These are phyloP conservation scores for Anhinga anhinga DNA, from an alignment of 2,113 vertebrate species.

Conservation along the genomic window DNA sequence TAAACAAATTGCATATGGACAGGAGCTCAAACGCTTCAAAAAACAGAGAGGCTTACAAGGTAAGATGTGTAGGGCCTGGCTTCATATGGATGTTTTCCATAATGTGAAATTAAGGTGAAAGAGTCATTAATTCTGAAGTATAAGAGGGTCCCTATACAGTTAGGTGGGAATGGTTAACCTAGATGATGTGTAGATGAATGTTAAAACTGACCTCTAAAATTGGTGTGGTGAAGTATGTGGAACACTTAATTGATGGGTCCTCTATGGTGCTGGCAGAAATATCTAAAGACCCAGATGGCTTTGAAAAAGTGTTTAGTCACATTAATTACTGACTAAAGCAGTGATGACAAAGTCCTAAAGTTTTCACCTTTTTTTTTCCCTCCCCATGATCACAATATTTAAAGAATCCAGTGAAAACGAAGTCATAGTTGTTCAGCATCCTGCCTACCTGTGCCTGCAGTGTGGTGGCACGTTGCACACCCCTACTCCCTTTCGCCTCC, in stretches of 20 bases:
- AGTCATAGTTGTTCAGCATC: background rate
- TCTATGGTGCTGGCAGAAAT: background rate
- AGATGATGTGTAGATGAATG: background rate
- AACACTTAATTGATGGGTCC: background rate
- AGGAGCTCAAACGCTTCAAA: background rate
- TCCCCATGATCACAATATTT: background rate
- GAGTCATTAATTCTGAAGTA: background rate
- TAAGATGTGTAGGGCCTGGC: background rate
- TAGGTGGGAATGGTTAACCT: background rate
- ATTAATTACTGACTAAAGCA: background rate
- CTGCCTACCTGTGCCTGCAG: background rate
- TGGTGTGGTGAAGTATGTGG: background rate
- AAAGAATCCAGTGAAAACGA: background rate
- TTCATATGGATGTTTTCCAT: background rate
- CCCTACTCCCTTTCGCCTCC: background rate
- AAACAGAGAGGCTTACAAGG: background rate
- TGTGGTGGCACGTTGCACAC: background rate
- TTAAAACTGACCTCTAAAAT: background rate
- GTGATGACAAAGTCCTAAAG: background rate
- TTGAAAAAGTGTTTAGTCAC: background rate
- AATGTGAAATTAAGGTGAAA: background rate
- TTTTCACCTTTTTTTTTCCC: background rate
- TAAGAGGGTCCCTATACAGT: background rate
- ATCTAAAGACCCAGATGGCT: background rate
- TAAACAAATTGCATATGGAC: background rate